phyloP scores from a whole-genome alignment of 2,113 vertebrate genomes.

The Bungarus multicinctus region DNA sequence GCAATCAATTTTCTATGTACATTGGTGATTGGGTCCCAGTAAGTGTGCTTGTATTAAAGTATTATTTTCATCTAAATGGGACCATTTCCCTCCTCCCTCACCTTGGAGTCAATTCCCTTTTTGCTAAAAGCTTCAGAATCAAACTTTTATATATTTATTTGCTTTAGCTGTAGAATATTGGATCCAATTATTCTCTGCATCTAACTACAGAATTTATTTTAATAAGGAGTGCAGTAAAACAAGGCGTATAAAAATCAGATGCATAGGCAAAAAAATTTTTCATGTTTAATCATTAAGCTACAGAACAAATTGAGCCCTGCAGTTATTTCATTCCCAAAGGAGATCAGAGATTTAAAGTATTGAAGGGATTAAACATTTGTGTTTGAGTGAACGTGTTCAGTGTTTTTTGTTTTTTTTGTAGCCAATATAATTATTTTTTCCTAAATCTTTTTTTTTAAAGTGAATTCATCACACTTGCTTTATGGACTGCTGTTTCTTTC shows the following conservation, averaged over 20 bases:
- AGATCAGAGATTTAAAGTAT: conserved; percentile 78
- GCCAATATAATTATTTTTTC: conserved; percentile 71
- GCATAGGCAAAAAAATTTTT: conserved; percentile 76
- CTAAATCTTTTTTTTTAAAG: conserved; percentile 60
- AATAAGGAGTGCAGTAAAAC: conserved; percentile 81
- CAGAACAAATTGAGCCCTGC: conserved; percentile 82
- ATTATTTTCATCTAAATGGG: conserved; percentile 34
- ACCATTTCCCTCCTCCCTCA: neutral
- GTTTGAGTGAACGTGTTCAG: conserved; percentile 78
- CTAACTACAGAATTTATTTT: conserved; percentile 78
- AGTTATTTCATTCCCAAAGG: conserved; percentile 80
- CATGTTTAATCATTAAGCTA: conserved; percentile 86
- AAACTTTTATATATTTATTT: conserved; percentile 62
- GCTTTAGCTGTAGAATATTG: conserved; percentile 69
- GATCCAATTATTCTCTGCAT: conserved; percentile 77
- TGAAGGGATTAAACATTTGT: conserved; percentile 80
- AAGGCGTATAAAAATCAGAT: conserved; percentile 81
- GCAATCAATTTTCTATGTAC: conserved; percentile 11
- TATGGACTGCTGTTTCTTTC: conserved; percentile 33
- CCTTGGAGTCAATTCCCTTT: conserved; percentile 51
- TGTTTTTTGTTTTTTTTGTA: conserved; percentile 62
- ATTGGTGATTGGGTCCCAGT: conserved; percentile 3
- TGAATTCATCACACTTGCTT: conserved; percentile 17
- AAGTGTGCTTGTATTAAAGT: neutral
- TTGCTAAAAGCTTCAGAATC: conserved; percentile 63